phyloP scores from a whole-genome alignment of 1,140 invertebrate genomes.

The Ericerus pela region DNA sequence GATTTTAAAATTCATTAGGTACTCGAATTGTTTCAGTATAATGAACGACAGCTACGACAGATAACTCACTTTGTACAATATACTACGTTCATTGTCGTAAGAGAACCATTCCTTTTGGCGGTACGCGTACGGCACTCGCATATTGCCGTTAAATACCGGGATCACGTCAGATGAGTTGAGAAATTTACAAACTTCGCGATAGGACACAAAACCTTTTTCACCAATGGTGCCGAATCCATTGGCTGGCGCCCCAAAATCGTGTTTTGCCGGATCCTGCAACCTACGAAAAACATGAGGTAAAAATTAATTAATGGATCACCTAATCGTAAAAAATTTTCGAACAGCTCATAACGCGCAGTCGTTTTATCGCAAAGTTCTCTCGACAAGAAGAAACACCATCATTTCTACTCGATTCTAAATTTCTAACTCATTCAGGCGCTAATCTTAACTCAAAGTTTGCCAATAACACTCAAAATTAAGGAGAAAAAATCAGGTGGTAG shows the following conservation, averaged over 20 bases:
- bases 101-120: slow-evolving; percentile 69
- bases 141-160: slow-evolving; percentile 45
- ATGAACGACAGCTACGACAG: too few relatives aligned
- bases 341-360: too few relatives aligned
- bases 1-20: too few relatives aligned
- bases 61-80: slow-evolving; percentile 47
- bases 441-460: too few relatives aligned
- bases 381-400: too few relatives aligned
- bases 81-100: slow-evolving; percentile 62
- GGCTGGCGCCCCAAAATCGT: slow-evolving; percentile 42
- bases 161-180: slow-evolving; percentile 34
- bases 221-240: slow-evolving; percentile 48
- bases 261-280: slow-evolving; percentile 48
- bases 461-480: too few relatives aligned
- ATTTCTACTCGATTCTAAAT: too few relatives aligned
- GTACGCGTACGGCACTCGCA: slow-evolving; percentile 62
- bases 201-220: slow-evolving; percentile 50
- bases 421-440: too few relatives aligned
- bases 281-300: slow-evolving; percentile 27
- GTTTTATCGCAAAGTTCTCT: too few relatives aligned
- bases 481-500: too few relatives aligned
- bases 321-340: too few relatives aligned
- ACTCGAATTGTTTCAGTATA: too few relatives aligned
- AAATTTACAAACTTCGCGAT: slow-evolving; percentile 51
- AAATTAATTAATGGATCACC: slow-evolving; percentile 6